Conservation (phyloP, 2,888 invertebrate species). For the Chloromyia formosa region DNA sequence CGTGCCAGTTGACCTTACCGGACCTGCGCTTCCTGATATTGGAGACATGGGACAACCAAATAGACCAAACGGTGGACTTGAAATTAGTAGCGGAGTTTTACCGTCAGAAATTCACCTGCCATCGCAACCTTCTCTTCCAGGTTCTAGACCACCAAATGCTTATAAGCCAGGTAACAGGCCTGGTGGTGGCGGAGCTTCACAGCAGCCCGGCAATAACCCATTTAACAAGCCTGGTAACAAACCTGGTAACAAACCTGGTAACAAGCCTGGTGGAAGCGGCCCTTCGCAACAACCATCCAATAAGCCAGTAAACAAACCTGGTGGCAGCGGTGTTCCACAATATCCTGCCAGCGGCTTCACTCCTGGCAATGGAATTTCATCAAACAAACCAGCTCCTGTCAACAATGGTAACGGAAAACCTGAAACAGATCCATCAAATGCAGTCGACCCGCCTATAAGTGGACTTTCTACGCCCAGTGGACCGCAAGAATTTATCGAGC, state of each 20-base stretch:
- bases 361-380: too few species aligned
- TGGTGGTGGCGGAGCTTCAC: not conserved
- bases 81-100: not conserved
- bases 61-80: not conserved
- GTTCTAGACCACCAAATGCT: not conserved
- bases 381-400: not conserved
- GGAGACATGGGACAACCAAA: not conserved
- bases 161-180: not conserved
- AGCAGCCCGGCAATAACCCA: not conserved
- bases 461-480: conserved; percentile 30
- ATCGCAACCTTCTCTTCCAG: not conserved
- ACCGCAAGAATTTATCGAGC: conserved; percentile 2
- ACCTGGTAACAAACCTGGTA: not conserved
- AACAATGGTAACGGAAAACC: not conserved
- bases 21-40: not conserved
- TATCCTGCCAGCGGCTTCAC: not conserved
- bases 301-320: not conserved
- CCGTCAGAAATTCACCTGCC: not conserved
- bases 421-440: not conserved
- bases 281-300: not conserved
- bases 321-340: not conserved
- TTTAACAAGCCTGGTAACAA: not conserved
- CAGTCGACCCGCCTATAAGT: conserved; percentile 12
- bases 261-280: too few species aligned
- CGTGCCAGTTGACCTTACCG: not conserved